Percentiles rank a stretch among this genome's conserved stretches.
These are phyloP conservation scores for Misgurnus mizolepis DNA, from an alignment of 2,113 vertebrate species.

Conservation along the genomic window DNA sequence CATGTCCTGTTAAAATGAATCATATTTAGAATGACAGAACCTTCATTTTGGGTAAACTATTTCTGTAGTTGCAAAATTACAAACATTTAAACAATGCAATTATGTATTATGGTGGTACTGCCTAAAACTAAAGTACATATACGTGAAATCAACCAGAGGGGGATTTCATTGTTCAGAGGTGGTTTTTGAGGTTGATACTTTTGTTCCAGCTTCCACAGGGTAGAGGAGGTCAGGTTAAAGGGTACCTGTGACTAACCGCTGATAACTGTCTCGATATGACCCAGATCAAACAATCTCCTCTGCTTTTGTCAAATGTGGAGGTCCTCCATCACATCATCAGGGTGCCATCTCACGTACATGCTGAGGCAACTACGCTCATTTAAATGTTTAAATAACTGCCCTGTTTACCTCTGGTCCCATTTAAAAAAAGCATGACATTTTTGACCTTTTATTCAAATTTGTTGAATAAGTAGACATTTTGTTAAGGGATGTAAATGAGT, in stretches of 20 bases:
- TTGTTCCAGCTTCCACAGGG: neutral
- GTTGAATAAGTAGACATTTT: conserved; percentile 14
- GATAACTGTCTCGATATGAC: neutral
- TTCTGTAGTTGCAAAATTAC: too few species aligned
- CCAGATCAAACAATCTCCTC: conserved; percentile 5
- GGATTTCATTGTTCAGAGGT: neutral
- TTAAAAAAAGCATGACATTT: conserved; percentile 18
- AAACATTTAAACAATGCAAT: too few species aligned
- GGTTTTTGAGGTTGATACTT: neutral
- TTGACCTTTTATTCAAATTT: conserved; percentile 9
- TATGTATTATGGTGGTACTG: too few species aligned
- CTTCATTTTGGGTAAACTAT: too few species aligned
- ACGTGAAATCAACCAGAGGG: too few species aligned
- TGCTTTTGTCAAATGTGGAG: neutral
- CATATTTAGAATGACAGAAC: too few species aligned
- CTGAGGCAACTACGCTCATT: neutral
- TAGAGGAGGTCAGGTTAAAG: neutral
- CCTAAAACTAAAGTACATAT: too few species aligned
- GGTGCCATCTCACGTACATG: neutral
- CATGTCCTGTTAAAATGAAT: too few species aligned
- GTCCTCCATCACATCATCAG: neutral
- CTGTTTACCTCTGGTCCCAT: neutral
- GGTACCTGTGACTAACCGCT: neutral
- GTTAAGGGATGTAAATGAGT: conserved; percentile 29
- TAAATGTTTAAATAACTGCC: conserved; percentile 5